Evolutionary conservation across 2,888 invertebrate species (phyloP).

Genomic region (Apeira syringaria): DNA sequence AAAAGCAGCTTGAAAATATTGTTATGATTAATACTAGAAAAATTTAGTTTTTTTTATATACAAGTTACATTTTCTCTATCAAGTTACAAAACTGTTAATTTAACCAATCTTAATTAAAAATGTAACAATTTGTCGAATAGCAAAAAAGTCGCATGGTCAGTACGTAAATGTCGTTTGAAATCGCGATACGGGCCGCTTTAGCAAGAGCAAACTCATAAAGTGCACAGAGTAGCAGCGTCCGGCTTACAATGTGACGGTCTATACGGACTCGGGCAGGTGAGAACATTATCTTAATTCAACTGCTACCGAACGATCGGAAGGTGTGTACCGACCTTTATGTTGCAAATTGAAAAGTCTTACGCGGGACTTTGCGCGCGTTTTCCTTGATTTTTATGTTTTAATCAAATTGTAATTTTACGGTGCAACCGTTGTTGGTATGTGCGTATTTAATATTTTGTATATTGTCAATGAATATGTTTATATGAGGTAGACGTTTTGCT

Average conservation of each 20-base stretch:
- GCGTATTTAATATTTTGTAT: too few species aligned
- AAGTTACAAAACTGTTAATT: constrained; percentile 12
- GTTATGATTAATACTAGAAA: too few species aligned
- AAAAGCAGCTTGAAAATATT: too few species aligned
- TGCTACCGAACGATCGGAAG: constrained; percentile 67
- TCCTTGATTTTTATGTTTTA: constrained; percentile 22
- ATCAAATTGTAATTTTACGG: constrained; percentile 5
- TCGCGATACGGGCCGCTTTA: constrained; percentile 31
- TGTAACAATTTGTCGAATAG: constrained; percentile 41
- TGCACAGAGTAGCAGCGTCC: constrained; percentile 60
- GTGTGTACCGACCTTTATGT: constrained; percentile 55
- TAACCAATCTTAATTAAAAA: constrained; percentile 32
- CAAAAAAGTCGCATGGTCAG: constrained; percentile 30
- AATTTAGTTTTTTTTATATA: too few species aligned
- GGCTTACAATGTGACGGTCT: constrained; percentile 69
- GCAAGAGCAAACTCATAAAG: constrained; percentile 60
- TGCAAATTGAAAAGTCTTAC: constrained; percentile 43
- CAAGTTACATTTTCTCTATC: background rate
- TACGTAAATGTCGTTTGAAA: constrained; percentile 32
- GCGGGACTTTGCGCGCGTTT: constrained; percentile 21
- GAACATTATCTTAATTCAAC: constrained; percentile 81
- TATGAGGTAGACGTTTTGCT: too few species aligned
- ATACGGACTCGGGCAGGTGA: constrained; percentile 72
- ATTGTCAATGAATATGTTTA: too few species aligned
- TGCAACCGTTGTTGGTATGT: background rate